These are phyloP conservation scores for Leptoclinus maculatus DNA, from an alignment of 2,797 vertebrate genomes.

Conservation along the genomic window DNA sequence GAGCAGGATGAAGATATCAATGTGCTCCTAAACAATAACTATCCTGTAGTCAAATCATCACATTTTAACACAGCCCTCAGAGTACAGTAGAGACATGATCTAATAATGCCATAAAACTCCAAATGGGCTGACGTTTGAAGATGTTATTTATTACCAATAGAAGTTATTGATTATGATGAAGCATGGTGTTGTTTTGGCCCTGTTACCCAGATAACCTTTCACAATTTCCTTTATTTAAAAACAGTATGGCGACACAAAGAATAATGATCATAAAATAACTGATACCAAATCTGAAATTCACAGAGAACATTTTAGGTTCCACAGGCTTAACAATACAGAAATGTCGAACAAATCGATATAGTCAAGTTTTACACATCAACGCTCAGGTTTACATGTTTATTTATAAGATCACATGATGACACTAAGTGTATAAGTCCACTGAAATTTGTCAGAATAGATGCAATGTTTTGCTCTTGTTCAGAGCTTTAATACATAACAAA, in stretches of 20 bases:
- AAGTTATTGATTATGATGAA: background rate
- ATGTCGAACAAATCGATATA: slow-evolving; percentile 15
- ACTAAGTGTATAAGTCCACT: slow-evolving; percentile 11
- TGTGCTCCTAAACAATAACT: background rate
- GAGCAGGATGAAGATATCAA: no score
- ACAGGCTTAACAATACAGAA: slow-evolving; percentile 25
- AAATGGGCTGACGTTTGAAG: background rate
- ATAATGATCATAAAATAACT: slow-evolving; percentile 38
- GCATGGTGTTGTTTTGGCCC: background rate
- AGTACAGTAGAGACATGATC: background rate
- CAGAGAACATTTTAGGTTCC: slow-evolving; percentile 30
- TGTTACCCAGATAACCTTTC: background rate
- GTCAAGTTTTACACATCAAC: slow-evolving; percentile 29
- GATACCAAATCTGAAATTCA: slow-evolving; percentile 29
- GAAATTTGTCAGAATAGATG: slow-evolving; percentile 35
- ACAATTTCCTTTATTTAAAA: slow-evolving; percentile 60
- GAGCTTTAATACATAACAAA: slow-evolving; percentile 59
- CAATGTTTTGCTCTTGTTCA: slow-evolving; percentile 33
- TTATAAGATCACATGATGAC: slow-evolving; percentile 46
- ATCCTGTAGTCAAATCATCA: background rate
- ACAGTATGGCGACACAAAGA: slow-evolving; percentile 38
- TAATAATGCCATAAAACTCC: background rate
- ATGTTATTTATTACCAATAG: background rate
- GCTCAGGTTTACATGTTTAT: slow-evolving; percentile 51
- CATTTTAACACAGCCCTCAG: background rate